phyloP scores from a whole-genome alignment of 2,888 invertebrate species.

The Panorpa germanica region DNA sequence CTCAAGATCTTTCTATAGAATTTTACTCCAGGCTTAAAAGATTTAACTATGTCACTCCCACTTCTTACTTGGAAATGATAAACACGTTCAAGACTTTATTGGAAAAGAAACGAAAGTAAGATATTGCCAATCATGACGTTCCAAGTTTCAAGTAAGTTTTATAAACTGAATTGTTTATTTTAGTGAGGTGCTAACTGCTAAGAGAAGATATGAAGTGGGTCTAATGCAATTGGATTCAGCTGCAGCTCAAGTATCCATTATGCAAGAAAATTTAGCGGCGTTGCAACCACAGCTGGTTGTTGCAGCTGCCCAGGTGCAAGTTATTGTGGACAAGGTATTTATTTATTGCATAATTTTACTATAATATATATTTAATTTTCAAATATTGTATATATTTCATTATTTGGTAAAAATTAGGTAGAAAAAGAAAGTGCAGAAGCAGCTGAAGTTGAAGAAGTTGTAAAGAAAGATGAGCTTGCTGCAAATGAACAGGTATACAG shows the following conservation, averaged over 20 bases:
- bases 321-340: no score
- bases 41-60: slow-evolving; percentile 81
- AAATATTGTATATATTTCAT: no score
- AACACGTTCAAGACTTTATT: slow-evolving; percentile 73
- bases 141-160: no score
- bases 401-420: slow-evolving; percentile 76
- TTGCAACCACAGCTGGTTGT: slow-evolving; percentile 74
- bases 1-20: slow-evolving; percentile 46
- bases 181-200: slow-evolving; percentile 43
- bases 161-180: slow-evolving; percentile 11
- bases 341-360: no score
- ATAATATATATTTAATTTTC: no score
- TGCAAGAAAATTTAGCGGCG: slow-evolving; percentile 68
- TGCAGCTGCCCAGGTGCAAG: slow-evolving; percentile 74
- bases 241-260: slow-evolving; percentile 55
- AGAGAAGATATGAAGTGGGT: slow-evolving; percentile 68
- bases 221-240: slow-evolving; percentile 72
- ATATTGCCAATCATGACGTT: no score
- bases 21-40: slow-evolving; percentile 47
- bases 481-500: slow-evolving; percentile 70
- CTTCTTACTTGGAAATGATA: slow-evolving; percentile 81
- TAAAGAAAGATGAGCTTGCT: slow-evolving; percentile 58
- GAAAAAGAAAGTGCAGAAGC: slow-evolving; percentile 78
- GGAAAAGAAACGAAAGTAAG: slow-evolving; percentile 51
- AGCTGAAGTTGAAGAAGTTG: slow-evolving; percentile 79